A percentile compares a stretch with the other conserved stretches of the same genome.
Evolutionary conservation across 2,888 invertebrate species (phyloP).

Genomic region (Pristionchus fissidentatus): DNA sequence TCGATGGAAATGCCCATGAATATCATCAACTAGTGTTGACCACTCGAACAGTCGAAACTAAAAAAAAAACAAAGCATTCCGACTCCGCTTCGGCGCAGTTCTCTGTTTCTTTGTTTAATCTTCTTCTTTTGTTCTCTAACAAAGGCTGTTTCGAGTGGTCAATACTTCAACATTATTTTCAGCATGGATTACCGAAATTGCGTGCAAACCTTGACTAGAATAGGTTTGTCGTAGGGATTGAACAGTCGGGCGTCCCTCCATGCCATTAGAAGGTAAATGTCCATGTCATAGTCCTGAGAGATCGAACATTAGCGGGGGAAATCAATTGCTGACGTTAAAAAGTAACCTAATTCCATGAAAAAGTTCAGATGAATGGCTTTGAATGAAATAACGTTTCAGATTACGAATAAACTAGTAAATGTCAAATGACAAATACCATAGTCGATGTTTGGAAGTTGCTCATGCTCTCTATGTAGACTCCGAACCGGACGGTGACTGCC

Average conservation of each 20-base stretch:
- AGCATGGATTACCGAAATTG: too few relatives aligned
- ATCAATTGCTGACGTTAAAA: neutral
- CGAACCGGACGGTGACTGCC: constrained; percentile 73
- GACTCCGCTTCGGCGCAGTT: too few relatives aligned
- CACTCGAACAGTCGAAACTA: too few relatives aligned
- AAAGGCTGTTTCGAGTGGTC: too few relatives aligned
- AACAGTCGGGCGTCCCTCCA: constrained; percentile 74
- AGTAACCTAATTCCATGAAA: neutral
- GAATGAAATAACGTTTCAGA: neutral
- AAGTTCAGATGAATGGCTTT: neutral
- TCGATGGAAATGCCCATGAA: too few relatives aligned
- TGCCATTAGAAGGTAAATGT: constrained; percentile 73
- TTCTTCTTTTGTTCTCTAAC: neutral
- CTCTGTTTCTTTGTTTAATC: neutral
- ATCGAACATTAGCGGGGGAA: neutral
- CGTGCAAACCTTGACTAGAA: constrained; percentile 71
- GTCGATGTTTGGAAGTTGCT: constrained; percentile 74
- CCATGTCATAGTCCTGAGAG: constrained; percentile 75
- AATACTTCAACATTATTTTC: too few relatives aligned
- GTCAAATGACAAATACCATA: constrained; percentile 63
- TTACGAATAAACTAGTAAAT: neutral
- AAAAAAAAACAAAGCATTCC: too few relatives aligned
- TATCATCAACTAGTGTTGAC: too few relatives aligned
- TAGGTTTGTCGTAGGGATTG: constrained; percentile 73
- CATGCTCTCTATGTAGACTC: constrained; percentile 75